Evolutionary conservation across 1,140 invertebrate genomes (phyloP).

Genomic region (Acromyrmex echinatior): DNA sequence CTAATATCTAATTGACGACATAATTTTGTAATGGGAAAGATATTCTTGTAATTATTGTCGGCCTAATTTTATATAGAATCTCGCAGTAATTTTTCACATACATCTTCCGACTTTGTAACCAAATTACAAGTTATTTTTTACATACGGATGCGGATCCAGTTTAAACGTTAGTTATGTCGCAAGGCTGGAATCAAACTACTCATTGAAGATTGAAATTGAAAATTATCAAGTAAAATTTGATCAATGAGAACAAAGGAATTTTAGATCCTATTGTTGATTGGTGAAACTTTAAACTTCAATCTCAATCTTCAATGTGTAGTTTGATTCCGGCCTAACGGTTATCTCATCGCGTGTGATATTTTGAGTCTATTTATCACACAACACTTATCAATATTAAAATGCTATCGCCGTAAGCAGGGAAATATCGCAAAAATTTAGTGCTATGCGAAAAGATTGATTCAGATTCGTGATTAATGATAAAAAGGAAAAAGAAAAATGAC

Average conservation of each 20-base stretch:
- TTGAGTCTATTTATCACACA: slow-evolving; percentile 1
- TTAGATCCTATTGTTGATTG: too few species aligned
- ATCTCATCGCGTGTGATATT: neutral
- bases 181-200: neutral
- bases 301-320: too few species aligned
- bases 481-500: neutral
- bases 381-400: slow-evolving; percentile 11
- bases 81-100: slow-evolving; percentile 4
- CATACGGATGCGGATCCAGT: neutral
- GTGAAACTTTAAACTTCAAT: too few species aligned
- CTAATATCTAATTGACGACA: slow-evolving; percentile 24
- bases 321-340: too few species aligned
- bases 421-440: slow-evolving; percentile 11
- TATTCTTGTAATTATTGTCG: slow-evolving; percentile 37
- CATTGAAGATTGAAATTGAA: too few species aligned
- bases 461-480: neutral
- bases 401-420: neutral
- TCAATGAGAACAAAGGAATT: too few species aligned
- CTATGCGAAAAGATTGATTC: slow-evolving; percentile 5
- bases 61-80: slow-evolving; percentile 36
- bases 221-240: too few species aligned
- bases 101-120: neutral
- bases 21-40: slow-evolving; percentile 30
- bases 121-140: slow-evolving; percentile 44
- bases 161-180: neutral